phyloP scores from a whole-genome alignment of 2,888 invertebrate species.

The Keiferia lycopersicella region DNA sequence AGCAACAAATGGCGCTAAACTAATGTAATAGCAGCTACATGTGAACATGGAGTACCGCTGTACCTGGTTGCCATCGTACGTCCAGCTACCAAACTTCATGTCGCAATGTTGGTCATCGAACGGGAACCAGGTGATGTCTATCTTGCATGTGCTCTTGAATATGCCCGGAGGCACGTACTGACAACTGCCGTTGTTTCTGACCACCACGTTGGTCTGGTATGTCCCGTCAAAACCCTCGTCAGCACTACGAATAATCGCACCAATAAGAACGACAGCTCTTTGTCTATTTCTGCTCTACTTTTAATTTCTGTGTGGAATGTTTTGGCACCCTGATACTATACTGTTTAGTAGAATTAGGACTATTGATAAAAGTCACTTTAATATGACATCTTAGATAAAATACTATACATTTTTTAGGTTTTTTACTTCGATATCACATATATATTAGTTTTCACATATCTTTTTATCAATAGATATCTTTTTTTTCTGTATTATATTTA shows the following conservation, averaged over 20 bases:
- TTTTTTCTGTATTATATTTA: not conserved
- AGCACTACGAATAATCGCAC: constrained; percentile 85
- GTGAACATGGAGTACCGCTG: constrained; percentile 39
- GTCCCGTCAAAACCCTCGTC: constrained; percentile 99
- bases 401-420: no score
- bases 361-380: not conserved
- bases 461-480: no score
- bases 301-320: not conserved
- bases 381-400: not conserved
- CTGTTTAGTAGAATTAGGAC: not conserved
- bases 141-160: constrained; percentile 99
- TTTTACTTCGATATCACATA: no score
- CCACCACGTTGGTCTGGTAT: constrained; percentile 99
- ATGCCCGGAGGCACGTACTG: constrained; percentile 99
- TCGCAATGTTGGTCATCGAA: constrained; percentile 99
- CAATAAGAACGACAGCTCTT: constrained; percentile 54
- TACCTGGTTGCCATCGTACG: constrained; percentile 99
- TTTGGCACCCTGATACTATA: not conserved
- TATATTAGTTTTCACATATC: no score
- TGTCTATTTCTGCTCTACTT: not conserved
- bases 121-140: constrained; percentile 99
- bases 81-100: constrained; percentile 99
- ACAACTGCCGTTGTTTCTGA: constrained; percentile 98
- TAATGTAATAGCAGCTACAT: constrained; percentile 32
- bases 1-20: constrained; percentile 22